Conservation (phyloP, 2,113 vertebrate genomes). For the Sphaerodactylus townsendi region DNA sequence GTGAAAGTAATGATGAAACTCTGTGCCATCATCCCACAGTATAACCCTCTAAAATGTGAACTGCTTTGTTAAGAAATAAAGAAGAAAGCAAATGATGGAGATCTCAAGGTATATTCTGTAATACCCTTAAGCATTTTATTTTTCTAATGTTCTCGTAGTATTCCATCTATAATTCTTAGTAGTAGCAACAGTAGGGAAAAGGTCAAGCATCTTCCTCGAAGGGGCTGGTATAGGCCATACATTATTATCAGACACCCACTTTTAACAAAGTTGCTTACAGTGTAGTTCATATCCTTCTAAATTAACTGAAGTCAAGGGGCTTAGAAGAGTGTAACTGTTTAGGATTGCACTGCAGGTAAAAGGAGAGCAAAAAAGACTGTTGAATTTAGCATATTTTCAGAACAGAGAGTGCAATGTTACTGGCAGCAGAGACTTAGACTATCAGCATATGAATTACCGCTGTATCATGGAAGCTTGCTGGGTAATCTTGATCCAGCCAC, state of each 20-base stretch:
- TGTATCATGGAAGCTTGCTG: too few species aligned
- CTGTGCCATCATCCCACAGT: not conserved
- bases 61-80: not conserved
- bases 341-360: not conserved
- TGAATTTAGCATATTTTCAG: not conserved
- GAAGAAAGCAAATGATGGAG: not conserved
- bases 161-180: constrained; percentile 6
- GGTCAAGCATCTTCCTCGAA: not conserved
- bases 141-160: constrained; percentile 24
- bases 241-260: not conserved
- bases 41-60: not conserved
- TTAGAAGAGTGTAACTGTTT: not conserved
- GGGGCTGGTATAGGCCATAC: not conserved
- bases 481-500: too few species aligned
- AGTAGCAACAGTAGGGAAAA: constrained; percentile 35
- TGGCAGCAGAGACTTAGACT: too few species aligned
- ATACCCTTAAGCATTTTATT: not conserved
- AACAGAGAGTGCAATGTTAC: too few species aligned
- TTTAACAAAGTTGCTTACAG: too few species aligned
- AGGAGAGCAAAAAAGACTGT: not conserved
- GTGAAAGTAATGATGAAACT: not conserved
- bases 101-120: not conserved
- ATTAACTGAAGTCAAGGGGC: too few species aligned
- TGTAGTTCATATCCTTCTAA: not conserved
- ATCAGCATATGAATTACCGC: too few species aligned